Percentiles rank a stretch among this genome's conserved stretches.
phyloP scores from a whole-genome alignment of 2,113 vertebrate species.

The Rhynchopsitta pachyrhyncha region DNA sequence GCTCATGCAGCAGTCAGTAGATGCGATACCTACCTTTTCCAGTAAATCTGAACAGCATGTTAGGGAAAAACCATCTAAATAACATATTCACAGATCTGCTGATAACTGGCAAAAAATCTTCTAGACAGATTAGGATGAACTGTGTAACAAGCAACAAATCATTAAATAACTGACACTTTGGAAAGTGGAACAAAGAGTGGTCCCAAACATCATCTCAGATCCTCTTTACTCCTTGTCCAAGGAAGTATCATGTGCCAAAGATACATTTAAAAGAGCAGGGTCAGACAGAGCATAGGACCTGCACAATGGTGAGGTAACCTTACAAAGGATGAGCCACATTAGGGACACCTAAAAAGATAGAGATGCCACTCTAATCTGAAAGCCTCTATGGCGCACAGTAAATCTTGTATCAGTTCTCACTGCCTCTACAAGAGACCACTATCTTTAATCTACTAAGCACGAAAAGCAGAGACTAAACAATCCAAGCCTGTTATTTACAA shows the following conservation, averaged over 20 bases:
- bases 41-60: slow-evolving; percentile 68
- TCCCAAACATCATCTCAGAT: not conserved
- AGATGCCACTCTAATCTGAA: not conserved
- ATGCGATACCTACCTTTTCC: slow-evolving; percentile 70
- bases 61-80: slow-evolving; percentile 35
- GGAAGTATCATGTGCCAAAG: not conserved
- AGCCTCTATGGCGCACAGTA: not conserved
- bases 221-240: not conserved
- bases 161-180: not conserved
- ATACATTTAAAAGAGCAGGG: not conserved
- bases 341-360: not conserved
- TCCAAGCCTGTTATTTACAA: not conserved
- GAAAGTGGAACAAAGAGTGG: not conserved
- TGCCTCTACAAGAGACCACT: not conserved
- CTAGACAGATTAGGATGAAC: not conserved
- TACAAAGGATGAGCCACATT: not conserved
- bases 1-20: not conserved
- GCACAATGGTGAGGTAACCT: not conserved
- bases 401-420: slow-evolving; percentile 2
- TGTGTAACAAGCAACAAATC: not conserved
- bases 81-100: not conserved
- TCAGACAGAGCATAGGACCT: not conserved
- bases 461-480: slow-evolving; percentile 26
- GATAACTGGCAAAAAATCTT: not conserved
- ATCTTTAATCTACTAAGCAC: not conserved